A percentile compares a stretch with the other conserved stretches of the same genome.
These are phyloP conservation scores for Apamea monoglypha DNA, from an alignment of 2,888 invertebrate genomes.

Conservation along the genomic window DNA sequence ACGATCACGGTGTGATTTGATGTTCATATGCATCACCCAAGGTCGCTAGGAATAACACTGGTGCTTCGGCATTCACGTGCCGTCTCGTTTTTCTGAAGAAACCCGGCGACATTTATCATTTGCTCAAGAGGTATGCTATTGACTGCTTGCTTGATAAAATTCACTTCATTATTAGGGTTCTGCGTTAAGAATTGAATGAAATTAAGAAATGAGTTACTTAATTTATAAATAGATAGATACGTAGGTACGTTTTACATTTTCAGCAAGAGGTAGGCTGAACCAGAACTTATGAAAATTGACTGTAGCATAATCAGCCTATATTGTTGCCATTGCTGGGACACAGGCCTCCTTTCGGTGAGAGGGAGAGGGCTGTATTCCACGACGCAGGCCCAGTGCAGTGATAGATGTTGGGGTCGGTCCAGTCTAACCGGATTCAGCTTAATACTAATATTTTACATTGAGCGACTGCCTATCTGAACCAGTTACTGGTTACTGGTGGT, in stretches of 20 bases:
- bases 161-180: slow-evolving; percentile 54
- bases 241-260: background rate
- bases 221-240: too few relatives aligned
- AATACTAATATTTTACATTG: too few relatives aligned
- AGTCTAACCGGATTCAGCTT: too few relatives aligned
- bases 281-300: background rate
- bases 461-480: too few relatives aligned
- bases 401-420: too few relatives aligned
- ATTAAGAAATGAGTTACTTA: too few relatives aligned
- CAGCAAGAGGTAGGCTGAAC: background rate
- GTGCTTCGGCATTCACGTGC: slow-evolving; percentile 51
- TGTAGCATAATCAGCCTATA: too few relatives aligned
- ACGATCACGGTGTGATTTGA: slow-evolving; percentile 18
- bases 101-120: slow-evolving; percentile 49
- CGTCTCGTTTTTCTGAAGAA: slow-evolving; percentile 42
- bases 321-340: too few relatives aligned
- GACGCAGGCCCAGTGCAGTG: too few relatives aligned
- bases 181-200: background rate
- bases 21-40: slow-evolving; percentile 23
- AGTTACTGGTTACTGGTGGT: too few relatives aligned
- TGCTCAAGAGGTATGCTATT: slow-evolving; percentile 50
- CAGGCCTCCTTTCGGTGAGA: too few relatives aligned
- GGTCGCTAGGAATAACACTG: slow-evolving; percentile 25
- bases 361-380: too few relatives aligned
- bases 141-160: slow-evolving; percentile 44